A percentile compares a stretch with the other conserved stretches of the same genome.
Conservation (phyloP, 2,113 vertebrate genomes). For the Lasiurus cinereus region DNA sequence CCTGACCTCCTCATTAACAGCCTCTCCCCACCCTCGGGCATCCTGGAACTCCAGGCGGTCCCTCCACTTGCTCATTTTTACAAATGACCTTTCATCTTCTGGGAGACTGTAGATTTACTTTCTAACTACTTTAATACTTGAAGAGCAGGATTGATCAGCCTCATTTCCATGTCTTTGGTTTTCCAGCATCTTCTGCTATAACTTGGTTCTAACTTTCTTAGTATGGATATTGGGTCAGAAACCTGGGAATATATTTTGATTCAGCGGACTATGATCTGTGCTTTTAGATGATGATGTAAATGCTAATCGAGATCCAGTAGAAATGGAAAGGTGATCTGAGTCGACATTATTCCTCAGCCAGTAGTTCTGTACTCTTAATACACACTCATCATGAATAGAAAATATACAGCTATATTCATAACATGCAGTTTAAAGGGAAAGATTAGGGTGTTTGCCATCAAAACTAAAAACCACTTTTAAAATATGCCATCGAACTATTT, state of each 20-base stretch:
- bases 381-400: neutral
- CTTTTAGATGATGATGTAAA: neutral
- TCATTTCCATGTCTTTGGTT: neutral
- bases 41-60: no score
- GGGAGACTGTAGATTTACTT: neutral
- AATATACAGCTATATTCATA: neutral
- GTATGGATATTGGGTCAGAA: neutral
- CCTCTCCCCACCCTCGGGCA: neutral
- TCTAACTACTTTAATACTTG: neutral
- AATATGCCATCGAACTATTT: neutral
- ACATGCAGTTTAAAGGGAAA: constrained; percentile 29
- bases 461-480: neutral
- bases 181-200: neutral
- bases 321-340: neutral
- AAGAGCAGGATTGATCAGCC: constrained; percentile 3
- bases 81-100: neutral
- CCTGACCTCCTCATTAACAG: neutral
- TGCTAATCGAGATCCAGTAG: neutral
- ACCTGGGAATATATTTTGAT: constrained; percentile 34
- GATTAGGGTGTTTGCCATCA: neutral
- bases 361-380: neutral
- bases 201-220: constrained; percentile 18
- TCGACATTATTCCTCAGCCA: neutral
- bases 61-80: neutral
- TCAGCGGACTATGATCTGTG: neutral